These are phyloP conservation scores for Grus americana DNA, from an alignment of 2,113 vertebrate genomes.

Conservation along the genomic window DNA sequence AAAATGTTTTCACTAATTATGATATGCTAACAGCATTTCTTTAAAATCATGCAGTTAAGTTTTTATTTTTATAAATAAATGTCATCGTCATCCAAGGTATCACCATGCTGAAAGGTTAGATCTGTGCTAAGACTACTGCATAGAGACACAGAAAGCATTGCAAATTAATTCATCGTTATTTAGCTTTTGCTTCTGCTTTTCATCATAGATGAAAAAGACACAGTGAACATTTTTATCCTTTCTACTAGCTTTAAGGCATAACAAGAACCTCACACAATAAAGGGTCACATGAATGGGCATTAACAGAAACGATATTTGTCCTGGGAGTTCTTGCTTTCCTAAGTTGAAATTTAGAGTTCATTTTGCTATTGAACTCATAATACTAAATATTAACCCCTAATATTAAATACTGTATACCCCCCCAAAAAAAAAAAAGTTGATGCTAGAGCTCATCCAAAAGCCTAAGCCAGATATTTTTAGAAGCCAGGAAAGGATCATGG, in stretches of 20 bases:
- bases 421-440: too few species aligned
- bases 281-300: neutral
- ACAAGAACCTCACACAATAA: neutral
- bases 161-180: neutral
- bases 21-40: neutral
- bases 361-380: neutral
- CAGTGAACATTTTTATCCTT: neutral
- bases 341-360: neutral
- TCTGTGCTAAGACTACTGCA: neutral
- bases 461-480: neutral
- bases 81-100: neutral
- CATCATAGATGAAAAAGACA: neutral
- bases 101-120: neutral
- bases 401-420: neutral
- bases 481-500: neutral
- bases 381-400: neutral
- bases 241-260: neutral
- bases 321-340: neutral
- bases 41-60: neutral
- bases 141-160: neutral
- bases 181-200: neutral
- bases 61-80: neutral
- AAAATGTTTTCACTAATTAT: neutral
- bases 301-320: neutral
- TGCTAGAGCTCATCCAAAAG: neutral